A percentile compares a stretch with the other conserved stretches of the same genome.
Conservation (phyloP, 2,113 vertebrate genomes). For the Miniopterus natalensis region DNA sequence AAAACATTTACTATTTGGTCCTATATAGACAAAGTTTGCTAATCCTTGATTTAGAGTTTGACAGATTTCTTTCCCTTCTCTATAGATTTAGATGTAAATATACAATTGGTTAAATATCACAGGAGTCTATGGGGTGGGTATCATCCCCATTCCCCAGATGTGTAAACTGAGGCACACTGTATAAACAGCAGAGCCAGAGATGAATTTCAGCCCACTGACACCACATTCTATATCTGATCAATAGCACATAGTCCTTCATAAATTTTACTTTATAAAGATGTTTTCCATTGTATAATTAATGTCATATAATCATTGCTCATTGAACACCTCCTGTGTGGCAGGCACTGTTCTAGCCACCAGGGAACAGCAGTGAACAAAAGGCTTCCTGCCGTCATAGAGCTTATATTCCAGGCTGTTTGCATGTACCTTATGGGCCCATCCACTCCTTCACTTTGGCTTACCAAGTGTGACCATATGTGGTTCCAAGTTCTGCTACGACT, state of each 20-base stretch:
- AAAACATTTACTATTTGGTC: not conserved
- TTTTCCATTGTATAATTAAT: not conserved
- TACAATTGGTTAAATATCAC: not conserved
- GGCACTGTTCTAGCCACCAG: not conserved
- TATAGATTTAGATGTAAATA: not conserved
- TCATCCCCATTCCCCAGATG: not conserved
- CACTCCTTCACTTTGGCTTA: not conserved
- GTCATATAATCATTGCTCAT: no score
- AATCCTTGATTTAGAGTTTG: not conserved
- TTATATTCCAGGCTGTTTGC: not conserved
- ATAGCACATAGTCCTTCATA: not conserved
- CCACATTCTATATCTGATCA: not conserved
- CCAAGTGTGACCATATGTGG: not conserved
- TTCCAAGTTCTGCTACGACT: no score
- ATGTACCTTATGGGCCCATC: not conserved
- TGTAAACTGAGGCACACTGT: not conserved
- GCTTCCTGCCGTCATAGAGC: not conserved
- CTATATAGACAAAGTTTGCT: not conserved
- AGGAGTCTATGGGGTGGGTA: not conserved
- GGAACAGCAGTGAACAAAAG: not conserved
- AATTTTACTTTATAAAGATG: not conserved
- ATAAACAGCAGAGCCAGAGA: not conserved
- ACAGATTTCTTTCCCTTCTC: not conserved
- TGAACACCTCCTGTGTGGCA: not conserved
- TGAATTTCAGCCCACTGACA: not conserved